These are phyloP conservation scores for Dicranocentrus wangi DNA, from an alignment of 2,888 invertebrate species.

Conservation along the genomic window DNA sequence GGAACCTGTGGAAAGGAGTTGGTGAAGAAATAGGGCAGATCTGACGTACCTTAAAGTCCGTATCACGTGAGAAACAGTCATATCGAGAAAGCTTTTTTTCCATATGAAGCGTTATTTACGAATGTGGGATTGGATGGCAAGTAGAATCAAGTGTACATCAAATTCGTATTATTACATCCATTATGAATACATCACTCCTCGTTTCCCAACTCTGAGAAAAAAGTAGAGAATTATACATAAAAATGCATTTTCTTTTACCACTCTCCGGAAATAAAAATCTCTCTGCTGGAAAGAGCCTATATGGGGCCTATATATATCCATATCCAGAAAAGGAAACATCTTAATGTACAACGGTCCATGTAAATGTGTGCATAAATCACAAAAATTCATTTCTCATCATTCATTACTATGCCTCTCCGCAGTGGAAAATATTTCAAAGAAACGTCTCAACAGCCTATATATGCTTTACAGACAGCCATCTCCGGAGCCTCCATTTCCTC, in stretches of 20 bases:
- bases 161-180: constrained; percentile 19
- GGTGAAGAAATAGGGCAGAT: constrained; percentile 35
- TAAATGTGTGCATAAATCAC: constrained; percentile 47
- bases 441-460: background rate
- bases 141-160: constrained; percentile 30
- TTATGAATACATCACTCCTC: constrained; percentile 22
- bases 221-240: constrained; percentile 16
- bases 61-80: too few species aligned
- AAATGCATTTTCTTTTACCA: constrained; percentile 14
- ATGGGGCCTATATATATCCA: constrained; percentile 3
- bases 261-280: constrained; percentile 6
- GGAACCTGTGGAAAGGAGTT: constrained; percentile 14
- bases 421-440: too few species aligned
- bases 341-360: constrained; percentile 29
- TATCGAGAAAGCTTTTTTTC: background rate
- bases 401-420: constrained; percentile 46
- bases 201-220: background rate
- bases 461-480: constrained; percentile 14
- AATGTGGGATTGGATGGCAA: background rate
- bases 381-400: constrained; percentile 43
- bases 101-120: background rate
- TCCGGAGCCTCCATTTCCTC: constrained; percentile 58
- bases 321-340: constrained; percentile 44
- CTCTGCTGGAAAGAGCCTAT: constrained; percentile 1
- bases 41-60: background rate